phyloP scores from a whole-genome alignment of 2,797 vertebrate species.

The Heterohyrax brucei region DNA sequence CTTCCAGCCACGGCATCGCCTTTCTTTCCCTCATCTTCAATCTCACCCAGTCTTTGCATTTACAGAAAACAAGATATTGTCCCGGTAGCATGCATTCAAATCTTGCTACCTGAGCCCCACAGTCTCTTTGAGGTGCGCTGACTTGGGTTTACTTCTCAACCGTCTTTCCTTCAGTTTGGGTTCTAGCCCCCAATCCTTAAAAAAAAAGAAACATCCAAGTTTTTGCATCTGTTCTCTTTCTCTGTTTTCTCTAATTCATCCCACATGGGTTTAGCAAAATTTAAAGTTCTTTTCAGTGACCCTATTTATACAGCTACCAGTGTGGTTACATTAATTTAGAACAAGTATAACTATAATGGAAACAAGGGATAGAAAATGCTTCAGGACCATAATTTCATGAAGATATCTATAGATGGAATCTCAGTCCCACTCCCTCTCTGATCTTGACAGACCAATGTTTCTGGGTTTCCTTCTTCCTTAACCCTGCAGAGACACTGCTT shows the following conservation, averaged over 20 bases:
- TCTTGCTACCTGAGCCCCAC: background rate
- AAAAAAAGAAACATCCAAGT: background rate
- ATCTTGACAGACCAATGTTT: background rate
- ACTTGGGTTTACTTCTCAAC: background rate
- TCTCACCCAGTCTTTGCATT: background rate
- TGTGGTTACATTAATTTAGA: constrained; percentile 36
- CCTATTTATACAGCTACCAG: background rate
- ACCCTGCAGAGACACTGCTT: background rate
- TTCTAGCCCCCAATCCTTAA: background rate
- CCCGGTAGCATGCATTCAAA: background rate
- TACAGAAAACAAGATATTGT: background rate
- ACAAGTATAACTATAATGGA: background rate
- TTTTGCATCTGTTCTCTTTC: background rate
- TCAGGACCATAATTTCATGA: background rate
- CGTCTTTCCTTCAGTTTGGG: background rate
- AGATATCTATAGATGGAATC: background rate
- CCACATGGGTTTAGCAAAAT: constrained; percentile 9
- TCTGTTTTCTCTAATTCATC: background rate
- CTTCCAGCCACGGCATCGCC: background rate
- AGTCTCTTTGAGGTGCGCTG: background rate
- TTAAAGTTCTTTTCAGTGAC: constrained; percentile 13
- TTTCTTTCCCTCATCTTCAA: background rate
- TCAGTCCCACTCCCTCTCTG: background rate
- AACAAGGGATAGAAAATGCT: background rate
- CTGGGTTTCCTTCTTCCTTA: background rate